Conservation (phyloP, 92 coral and sea anemone species). For the Anthopleura xanthogrammica region DNA sequence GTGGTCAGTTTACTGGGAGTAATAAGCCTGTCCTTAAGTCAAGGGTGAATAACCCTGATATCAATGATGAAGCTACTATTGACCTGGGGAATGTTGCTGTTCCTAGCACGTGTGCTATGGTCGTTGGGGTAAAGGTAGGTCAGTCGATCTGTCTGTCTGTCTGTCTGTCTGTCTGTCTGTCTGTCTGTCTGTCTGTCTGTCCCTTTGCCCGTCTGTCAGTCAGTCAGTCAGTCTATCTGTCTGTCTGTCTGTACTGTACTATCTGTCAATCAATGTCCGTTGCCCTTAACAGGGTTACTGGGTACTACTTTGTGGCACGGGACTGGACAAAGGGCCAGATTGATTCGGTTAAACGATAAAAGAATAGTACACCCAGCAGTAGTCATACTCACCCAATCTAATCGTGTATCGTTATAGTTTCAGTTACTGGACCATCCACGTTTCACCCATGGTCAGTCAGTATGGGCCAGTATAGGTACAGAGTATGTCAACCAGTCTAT, state of each 20-base stretch:
- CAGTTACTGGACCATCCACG: slow-evolving; percentile 57
- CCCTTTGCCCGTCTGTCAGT: no score
- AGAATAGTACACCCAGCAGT: no score
- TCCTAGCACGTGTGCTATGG: slow-evolving; percentile 13
- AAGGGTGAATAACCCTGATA: slow-evolving; percentile 39
- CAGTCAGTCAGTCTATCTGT: neutral
- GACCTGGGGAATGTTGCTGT: slow-evolving; percentile 58
- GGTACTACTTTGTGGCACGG: neutral
- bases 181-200: no score
- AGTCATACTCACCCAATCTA: neutral
- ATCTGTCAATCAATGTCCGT: neutral
- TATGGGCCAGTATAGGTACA: slow-evolving; percentile 73
- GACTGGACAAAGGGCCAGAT: neutral
- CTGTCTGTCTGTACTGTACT: no score
- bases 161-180: neutral
- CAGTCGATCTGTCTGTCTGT: neutral
- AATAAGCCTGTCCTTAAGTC: slow-evolving; percentile 45
- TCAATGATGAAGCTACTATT: slow-evolving; percentile 47
- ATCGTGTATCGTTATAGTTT: slow-evolving; percentile 23
- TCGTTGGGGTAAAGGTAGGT: slow-evolving; percentile 14
- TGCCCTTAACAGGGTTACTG: neutral
- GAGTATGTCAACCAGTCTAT: slow-evolving; percentile 59
- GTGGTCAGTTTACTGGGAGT: slow-evolving; percentile 35
- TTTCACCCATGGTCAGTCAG: slow-evolving; percentile 46
- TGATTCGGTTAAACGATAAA: neutral